These are phyloP conservation scores for Heliconius melpomene DNA, from an alignment of 1,140 invertebrate genomes.

Conservation along the genomic window DNA sequence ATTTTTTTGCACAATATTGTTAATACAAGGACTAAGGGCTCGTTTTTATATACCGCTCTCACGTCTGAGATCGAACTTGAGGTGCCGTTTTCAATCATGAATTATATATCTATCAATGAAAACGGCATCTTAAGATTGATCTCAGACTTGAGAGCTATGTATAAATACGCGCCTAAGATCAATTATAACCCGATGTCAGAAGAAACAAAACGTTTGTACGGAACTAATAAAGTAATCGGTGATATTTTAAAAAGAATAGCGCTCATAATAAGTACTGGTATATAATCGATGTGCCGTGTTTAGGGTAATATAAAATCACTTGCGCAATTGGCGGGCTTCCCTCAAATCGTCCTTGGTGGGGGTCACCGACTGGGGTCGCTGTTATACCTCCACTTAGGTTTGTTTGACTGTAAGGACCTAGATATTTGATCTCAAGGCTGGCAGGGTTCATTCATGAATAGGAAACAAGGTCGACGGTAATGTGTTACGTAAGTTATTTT, in stretches of 20 bases:
- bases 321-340: constrained; percentile 56
- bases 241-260: neutral
- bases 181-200: neutral
- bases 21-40: neutral
- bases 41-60: too few species aligned
- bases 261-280: neutral
- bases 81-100: too few species aligned
- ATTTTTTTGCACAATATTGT: neutral
- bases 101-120: too few species aligned
- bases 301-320: constrained; percentile 40
- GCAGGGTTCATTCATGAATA: constrained; percentile 58
- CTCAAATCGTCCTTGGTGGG: constrained; percentile 62
- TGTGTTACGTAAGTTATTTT: constrained; percentile 27
- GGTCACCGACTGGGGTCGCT: constrained; percentile 60
- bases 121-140: too few species aligned
- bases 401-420: constrained; percentile 56
- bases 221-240: neutral
- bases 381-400: constrained; percentile 59
- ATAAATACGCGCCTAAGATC: neutral
- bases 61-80: too few species aligned
- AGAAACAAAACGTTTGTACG: neutral
- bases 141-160: too few species aligned
- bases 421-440: constrained; percentile 54
- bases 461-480: constrained; percentile 26
- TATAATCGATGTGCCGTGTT: constrained; percentile 4